These are phyloP conservation scores for Vannuccia rotundouncinata DNA, from an alignment of 2,888 invertebrate genomes.

Conservation along the genomic window DNA sequence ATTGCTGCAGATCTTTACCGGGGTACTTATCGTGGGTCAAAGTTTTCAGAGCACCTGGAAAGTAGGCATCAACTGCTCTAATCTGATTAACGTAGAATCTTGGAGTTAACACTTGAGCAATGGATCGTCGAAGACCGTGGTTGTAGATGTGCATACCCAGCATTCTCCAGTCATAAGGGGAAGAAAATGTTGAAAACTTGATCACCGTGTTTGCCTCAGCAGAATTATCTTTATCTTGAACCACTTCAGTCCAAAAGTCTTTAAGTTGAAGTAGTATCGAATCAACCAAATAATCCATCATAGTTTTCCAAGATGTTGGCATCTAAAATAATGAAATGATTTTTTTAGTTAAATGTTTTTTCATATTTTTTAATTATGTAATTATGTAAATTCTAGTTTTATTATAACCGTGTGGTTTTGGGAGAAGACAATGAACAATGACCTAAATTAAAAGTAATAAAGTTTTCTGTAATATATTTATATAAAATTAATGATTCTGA, in stretches of 20 bases:
- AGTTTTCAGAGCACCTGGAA: not conserved
- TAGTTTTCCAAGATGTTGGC: not conserved
- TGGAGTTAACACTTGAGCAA: not conserved
- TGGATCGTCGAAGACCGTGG: not conserved
- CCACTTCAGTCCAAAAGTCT: not conserved
- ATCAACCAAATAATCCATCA: not conserved
- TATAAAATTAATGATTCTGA: no score
- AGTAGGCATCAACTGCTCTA: not conserved
- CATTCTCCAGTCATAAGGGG: not conserved
- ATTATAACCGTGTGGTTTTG: no score
- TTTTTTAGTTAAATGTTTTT: no score
- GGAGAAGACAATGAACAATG: no score
- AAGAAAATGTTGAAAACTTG: not conserved
- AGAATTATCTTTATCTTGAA: not conserved
- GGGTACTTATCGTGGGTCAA: not conserved
- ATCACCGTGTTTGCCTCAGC: not conserved
- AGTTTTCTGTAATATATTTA: no score
- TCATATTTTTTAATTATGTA: no score
- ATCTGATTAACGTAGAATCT: not conserved
- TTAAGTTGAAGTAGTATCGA: not conserved
- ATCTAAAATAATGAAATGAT: no score
- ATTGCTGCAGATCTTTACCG: not conserved
- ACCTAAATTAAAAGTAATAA: no score
- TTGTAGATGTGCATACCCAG: not conserved
- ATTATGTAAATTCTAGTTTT: no score